These are phyloP conservation scores for Heliocidaris tuberculata DNA, from an alignment of 35 echinoderm and acorn worm species.

Conservation along the genomic window DNA sequence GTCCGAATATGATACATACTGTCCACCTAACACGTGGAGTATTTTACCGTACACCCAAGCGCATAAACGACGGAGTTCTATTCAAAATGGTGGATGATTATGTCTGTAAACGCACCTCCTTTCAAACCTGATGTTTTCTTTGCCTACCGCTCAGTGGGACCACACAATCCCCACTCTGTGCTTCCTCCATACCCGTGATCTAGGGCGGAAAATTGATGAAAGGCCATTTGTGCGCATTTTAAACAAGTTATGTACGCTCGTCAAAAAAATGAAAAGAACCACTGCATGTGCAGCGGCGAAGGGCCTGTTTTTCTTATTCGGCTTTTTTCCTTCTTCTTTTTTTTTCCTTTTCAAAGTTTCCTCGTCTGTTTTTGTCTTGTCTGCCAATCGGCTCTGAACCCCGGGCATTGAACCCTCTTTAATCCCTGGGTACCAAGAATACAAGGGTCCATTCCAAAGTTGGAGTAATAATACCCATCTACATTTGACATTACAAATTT, in stretches of 20 bases:
- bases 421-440: not conserved
- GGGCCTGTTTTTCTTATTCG: not conserved
- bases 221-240: constrained; percentile 34
- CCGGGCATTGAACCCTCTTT: constrained; percentile 45
- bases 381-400: not conserved
- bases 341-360: not conserved
- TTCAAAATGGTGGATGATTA: not conserved
- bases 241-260: constrained; percentile 9
- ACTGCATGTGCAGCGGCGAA: not conserved
- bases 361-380: constrained; percentile 9
- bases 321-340: not conserved
- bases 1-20: not conserved
- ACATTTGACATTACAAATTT: constrained; percentile 12
- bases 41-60: not conserved
- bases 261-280: not conserved
- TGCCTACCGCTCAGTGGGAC: not conserved
- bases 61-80: not conserved
- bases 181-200: not conserved
- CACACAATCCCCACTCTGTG: not conserved
- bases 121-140: not conserved
- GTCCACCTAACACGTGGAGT: not conserved
- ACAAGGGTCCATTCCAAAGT: not conserved
- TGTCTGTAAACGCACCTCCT: not conserved
- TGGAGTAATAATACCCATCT: not conserved
- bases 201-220: constrained; percentile 59